phyloP scores from a whole-genome alignment of 2,888 invertebrate species.

The Seira sanloemensis region DNA sequence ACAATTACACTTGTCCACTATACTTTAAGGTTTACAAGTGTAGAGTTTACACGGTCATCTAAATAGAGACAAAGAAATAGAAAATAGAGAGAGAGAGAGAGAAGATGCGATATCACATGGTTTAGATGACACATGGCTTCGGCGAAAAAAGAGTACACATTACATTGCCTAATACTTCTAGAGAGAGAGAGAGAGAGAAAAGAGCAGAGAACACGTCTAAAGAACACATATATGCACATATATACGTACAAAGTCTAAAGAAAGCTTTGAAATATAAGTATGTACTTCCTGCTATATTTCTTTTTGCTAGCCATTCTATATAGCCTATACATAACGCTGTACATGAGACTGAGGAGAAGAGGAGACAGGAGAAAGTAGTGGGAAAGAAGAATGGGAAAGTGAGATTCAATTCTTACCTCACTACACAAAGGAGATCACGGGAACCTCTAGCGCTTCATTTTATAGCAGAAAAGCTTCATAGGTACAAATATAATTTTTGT shows the following conservation, averaged over 20 bases:
- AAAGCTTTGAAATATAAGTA: neutral
- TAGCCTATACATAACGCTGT: too few species aligned
- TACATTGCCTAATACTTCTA: conserved; percentile 2
- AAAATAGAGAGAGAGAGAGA: conserved; percentile 31
- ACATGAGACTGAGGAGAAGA: too few species aligned
- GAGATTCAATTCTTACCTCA: too few species aligned
- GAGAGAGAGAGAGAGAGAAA: neutral
- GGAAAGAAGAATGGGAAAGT: too few species aligned
- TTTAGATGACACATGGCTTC: conserved; percentile 53
- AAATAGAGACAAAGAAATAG: neutral
- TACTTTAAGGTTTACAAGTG: neutral
- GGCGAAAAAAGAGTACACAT: conserved; percentile 32
- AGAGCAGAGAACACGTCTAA: neutral
- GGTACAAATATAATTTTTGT: too few species aligned
- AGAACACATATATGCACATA: neutral
- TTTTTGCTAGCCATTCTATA: too few species aligned
- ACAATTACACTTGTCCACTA: neutral
- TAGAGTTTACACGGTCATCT: neutral
- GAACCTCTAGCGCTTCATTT: too few species aligned
- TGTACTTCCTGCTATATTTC: conserved; percentile 4
- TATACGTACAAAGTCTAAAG: neutral
- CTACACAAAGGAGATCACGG: too few species aligned
- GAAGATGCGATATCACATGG: conserved; percentile 43
- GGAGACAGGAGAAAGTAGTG: too few species aligned
- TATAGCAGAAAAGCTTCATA: too few species aligned